Evolutionary conservation across 2,888 invertebrate genomes (phyloP).

Genomic region (Ashinkailepas kermadecensis): DNA sequence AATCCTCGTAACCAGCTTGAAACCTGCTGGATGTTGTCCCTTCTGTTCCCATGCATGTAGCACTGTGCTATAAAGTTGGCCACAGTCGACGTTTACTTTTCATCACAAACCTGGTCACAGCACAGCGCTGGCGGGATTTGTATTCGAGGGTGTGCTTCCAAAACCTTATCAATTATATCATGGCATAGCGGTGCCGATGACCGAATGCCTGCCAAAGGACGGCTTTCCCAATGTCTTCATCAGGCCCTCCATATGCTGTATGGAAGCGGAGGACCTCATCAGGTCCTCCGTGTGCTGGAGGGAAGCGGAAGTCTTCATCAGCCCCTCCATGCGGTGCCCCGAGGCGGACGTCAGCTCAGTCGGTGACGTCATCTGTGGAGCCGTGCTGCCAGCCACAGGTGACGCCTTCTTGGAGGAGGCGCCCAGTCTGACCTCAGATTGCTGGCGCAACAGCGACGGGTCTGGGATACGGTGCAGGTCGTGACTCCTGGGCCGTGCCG

Average conservation of each 20-base stretch:
- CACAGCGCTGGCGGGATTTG: too few relatives aligned
- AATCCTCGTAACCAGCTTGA: too few relatives aligned
- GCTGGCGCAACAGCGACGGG: not conserved
- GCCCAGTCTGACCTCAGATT: not conserved
- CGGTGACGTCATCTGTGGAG: not conserved
- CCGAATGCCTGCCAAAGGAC: not conserved
- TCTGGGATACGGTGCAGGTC: not conserved
- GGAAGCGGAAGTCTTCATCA: not conserved
- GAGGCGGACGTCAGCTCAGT: not conserved
- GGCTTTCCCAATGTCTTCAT: not conserved
- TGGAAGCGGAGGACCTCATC: too few relatives aligned
- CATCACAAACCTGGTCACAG: too few relatives aligned
- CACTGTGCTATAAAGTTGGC: too few relatives aligned
- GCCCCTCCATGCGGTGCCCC: not conserved
- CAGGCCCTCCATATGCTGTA: too few relatives aligned
- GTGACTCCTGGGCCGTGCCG: not conserved
- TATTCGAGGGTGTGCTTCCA: too few relatives aligned
- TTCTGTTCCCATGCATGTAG: too few relatives aligned
- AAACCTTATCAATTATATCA: too few relatives aligned
- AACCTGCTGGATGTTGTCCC: too few relatives aligned
- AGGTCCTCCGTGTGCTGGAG: too few relatives aligned
- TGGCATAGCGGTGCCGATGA: not conserved
- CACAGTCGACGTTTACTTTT: too few relatives aligned
- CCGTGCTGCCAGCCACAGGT: not conserved
- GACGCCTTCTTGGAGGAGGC: slow-evolving; percentile 18